Evolutionary conservation across 2,888 invertebrate genomes (phyloP).

Genomic region (Mythimna lalbum): DNA sequence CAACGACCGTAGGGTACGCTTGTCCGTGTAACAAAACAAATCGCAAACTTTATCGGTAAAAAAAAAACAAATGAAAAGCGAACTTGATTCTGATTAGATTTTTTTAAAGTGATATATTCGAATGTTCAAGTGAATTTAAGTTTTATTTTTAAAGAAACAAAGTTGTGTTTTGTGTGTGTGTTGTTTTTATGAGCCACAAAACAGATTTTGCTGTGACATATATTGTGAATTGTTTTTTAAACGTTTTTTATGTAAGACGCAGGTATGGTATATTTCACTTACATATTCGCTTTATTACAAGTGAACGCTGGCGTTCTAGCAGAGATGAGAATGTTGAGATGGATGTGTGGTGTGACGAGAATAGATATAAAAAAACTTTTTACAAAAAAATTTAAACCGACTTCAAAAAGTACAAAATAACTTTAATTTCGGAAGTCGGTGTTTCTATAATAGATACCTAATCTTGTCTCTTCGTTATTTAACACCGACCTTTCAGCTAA

Average conservation of each 20-base stretch:
- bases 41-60: neutral
- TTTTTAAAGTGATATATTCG: neutral
- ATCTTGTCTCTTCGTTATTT: too few relatives aligned
- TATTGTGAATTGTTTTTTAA: neutral
- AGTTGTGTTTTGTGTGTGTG: neutral
- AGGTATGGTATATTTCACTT: neutral
- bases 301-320: too few relatives aligned
- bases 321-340: too few relatives aligned
- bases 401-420: too few relatives aligned
- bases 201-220: neutral
- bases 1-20: neutral
- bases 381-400: too few relatives aligned
- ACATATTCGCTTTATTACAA: neutral
- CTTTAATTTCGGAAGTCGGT: too few relatives aligned
- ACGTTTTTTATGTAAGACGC: neutral
- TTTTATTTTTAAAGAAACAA: neutral
- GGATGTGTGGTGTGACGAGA: too few relatives aligned
- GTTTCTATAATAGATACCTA: too few relatives aligned
- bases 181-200: neutral
- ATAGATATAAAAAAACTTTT: too few relatives aligned
- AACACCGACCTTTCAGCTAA: too few relatives aligned
- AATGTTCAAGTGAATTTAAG: neutral
- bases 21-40: neutral
- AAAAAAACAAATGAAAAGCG: neutral
- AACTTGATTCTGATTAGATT: neutral